Evolutionary conservation across 2,888 invertebrate genomes (phyloP), one percentile per base, ranked within the genome.

Genomic region (Pterostichus niger): DNA sequence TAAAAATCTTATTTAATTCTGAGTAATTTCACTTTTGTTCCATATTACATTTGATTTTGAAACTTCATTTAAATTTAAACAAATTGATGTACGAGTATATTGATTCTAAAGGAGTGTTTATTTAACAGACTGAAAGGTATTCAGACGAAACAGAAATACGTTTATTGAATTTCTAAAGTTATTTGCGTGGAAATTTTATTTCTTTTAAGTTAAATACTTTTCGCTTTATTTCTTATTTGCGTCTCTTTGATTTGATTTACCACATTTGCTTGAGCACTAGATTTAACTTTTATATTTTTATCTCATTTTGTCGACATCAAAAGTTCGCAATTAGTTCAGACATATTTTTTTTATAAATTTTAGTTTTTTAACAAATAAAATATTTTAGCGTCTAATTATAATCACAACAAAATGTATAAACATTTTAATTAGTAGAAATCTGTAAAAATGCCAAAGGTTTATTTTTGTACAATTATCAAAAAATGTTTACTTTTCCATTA

Each of bases 231-330:
- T 31, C 31, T 59, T 59, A 31, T 31, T 10, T 59, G 31, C 59
- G 11, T 49, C 49, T 59, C n/a, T 59, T 59, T 59, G 59, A 59
- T 59, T 59, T 59, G 59, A 59, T 11, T 49, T 49, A 49, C n/a
- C 6, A 40, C 40, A 40, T 40, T 40, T 40, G 6, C 40, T 9
- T 17, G 54, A 54, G 13, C n/a, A 15, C 5, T 54, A 15, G 7
- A 54, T 54, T 54, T 54, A 54, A 54, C 15, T 54, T 54, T 40
- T 5, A 40, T 5, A 40, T 40, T 40, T 40, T 40, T 24, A 24
- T 3, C 24, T 24, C 24, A 3, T 24, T 24, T 49, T 15, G 15
- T 15, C 17, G 4, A 15, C 6, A 1, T n/a, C 13, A 54, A 54
- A 7, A 17, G 54, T 54, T 54, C 9, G 1, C 13, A 49, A 49